Base-by-base conservation (phyloP, 2,888 invertebrate species). In the Neoascia interrupta region DNA sequence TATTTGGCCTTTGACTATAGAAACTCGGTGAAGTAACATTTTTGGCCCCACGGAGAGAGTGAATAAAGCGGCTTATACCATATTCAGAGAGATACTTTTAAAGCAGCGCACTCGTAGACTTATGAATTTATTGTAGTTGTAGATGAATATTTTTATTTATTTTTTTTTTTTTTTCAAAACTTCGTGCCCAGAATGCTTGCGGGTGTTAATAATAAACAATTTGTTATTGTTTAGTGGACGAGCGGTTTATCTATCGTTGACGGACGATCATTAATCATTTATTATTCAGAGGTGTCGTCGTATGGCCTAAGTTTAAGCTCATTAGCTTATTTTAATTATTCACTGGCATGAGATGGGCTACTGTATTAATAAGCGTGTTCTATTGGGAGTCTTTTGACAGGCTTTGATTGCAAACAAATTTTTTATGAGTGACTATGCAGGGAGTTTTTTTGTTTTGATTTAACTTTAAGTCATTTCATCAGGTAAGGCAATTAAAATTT, bases 301-400 rank as follows among this genome's bases (percentile, higher is more conserved):
- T 61, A n/a, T n/a, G n/a, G n/a, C n/a, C 19, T 49, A 34, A 26
- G 39, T 66, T 61, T 74, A 13, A 41, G 16, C 37, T 74, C 31
- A 68, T 61, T 68, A 68, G 56, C 56, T 23, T 28, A 13, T 54
- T 61, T 75, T 69, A 69, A 69, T 61, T 69, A 69, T 69, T 61
- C 68, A 74, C 8, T 28, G 15, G 11, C 41, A 36, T 45, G 51
- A 54, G 26, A 26, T 23, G 15, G 56, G 8, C 53, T 37, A 4
- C 15, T 6, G 28, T 23, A 5, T 26, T 8, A 0, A 6, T 31
- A 15, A 11, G 11, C 6, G 15, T 11, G 19, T n/a, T 16, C n/a
- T n/a, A n/a, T n/a, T n/a, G n/a, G 10, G 16, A 13, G 31, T 36
- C 36, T 16, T 11, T 43, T 21, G 63, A n/a, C 41, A 23, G 34